Evolutionary conservation across 2,113 vertebrate species (phyloP), one percentile per base, ranked within the genome.

Genomic region (Leucoraja erinaceus): DNA sequence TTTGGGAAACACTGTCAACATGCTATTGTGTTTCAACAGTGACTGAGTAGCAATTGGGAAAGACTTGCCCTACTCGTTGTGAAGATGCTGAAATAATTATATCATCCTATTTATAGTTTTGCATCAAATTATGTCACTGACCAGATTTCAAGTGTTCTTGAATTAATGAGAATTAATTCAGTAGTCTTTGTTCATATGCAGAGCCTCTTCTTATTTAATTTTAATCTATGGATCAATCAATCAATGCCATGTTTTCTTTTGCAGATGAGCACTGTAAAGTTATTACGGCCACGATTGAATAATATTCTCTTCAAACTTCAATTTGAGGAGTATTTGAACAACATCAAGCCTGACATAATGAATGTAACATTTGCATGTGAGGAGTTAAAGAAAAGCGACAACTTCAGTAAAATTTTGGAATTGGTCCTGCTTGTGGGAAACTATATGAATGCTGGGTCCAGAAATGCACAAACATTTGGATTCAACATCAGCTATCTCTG

Each of bases 381-480:
- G 94, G 98, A 99, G 95, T 95, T 99, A 94, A 99, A 98, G 96
- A 99, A 98, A 95, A 99, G 99, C 0, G 98, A 99, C n/a, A 95
- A 95, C 94, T 98, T 99, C 93, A 96, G 95, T 94, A 97, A 93
- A 93, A 95, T 99, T 18, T 95, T 99, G 93, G 98, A 99, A 93
- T 59, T 99, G 93, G 96, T 99, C 79, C 95, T 99, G 31, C 95
- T 99, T 93, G 96, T 99, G 54, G 99, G 99, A 31, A 99, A 99
- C 95, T 99, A 98, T 96, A 99, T 99, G 99, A 99, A 99, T 79
- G 97, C 99, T 0, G 99, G 99, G 93, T 99, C 98, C 28, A 97
- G 99, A 94, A 99, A 99, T 0, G 99, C 98, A 16, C 98, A 99
- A 18, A 99, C 98, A 0, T 97, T 99, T 1, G 99, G 98, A 28